Conservation (phyloP, 2,797 vertebrate species). For the Spondyliosoma cantharus region DNA sequence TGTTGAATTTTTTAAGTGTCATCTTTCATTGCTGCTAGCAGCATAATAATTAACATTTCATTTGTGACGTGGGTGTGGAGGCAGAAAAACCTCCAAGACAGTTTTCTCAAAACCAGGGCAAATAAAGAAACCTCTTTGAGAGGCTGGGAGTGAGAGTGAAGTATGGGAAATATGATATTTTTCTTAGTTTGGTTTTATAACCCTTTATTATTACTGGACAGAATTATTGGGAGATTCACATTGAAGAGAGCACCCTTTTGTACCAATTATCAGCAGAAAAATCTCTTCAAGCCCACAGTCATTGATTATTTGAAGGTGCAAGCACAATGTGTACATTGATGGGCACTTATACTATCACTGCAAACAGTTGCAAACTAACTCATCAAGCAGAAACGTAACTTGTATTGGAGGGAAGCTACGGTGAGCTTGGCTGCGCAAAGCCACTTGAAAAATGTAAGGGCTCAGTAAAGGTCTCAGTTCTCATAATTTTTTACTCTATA, state of each 20-base stretch:
- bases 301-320: no score
- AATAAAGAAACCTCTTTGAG: neutral
- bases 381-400: no score
- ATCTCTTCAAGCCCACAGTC: no score
- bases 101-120: neutral
- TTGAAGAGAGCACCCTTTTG: neutral
- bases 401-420: no score
- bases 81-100: neutral
- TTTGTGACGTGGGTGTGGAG: neutral
- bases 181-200: neutral
- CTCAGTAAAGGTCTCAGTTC: no score
- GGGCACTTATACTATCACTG: no score
- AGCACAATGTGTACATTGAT: no score
- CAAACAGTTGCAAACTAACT: no score
- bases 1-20: neutral
- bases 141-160: neutral
- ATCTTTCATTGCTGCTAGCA: neutral
- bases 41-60: neutral
- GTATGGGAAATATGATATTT: neutral
- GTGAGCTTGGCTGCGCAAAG: no score
- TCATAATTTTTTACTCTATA: no score
- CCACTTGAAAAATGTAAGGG: no score
- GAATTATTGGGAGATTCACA: neutral
- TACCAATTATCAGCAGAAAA: neutral
- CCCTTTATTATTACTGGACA: neutral